Percentiles rank a stretch among this genome's conserved stretches.
phyloP scores from a whole-genome alignment of 2,888 invertebrate species.

The Sturmia bella region DNA sequence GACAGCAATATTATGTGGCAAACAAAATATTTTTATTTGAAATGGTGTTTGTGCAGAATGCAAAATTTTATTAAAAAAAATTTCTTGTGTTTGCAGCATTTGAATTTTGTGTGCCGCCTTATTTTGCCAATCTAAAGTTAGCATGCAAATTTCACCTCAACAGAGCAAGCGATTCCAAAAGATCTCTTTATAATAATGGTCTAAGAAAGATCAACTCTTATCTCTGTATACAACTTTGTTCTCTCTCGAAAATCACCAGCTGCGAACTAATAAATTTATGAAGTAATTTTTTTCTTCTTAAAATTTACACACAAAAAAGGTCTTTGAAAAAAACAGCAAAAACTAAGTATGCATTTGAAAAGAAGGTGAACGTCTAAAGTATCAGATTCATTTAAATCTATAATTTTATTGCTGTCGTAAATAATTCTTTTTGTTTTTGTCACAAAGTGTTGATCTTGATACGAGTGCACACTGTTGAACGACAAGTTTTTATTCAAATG shows the following conservation, averaged over 20 bases:
- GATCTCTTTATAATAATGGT: background rate
- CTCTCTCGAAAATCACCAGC: conserved; percentile 6
- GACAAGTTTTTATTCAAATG: conserved; percentile 4
- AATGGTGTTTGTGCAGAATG: no score
- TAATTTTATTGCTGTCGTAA: conserved; percentile 29
- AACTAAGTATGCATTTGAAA: conserved; percentile 6
- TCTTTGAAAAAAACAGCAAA: background rate
- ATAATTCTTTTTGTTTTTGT: conserved; percentile 30
- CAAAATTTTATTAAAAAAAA: no score
- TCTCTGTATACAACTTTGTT: conserved; percentile 11
- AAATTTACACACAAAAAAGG: background rate
- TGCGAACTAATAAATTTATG: conserved; percentile 20
- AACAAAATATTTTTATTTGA: no score
- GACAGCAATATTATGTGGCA: no score
- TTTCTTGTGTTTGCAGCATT: no score
- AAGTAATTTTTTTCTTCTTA: background rate
- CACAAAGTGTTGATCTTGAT: conserved; percentile 44
- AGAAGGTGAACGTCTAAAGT: conserved; percentile 42
- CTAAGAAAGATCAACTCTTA: conserved; percentile 11
- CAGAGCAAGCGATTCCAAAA: background rate
- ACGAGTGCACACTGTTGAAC: background rate
- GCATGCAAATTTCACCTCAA: background rate
- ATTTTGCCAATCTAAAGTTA: no score
- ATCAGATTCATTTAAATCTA: conserved; percentile 41
- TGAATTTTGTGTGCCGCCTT: no score